Evolutionary conservation across 1,140 invertebrate species (phyloP), one percentile per base, ranked within the genome.

Genomic region (Trinorchestia longiramus): DNA sequence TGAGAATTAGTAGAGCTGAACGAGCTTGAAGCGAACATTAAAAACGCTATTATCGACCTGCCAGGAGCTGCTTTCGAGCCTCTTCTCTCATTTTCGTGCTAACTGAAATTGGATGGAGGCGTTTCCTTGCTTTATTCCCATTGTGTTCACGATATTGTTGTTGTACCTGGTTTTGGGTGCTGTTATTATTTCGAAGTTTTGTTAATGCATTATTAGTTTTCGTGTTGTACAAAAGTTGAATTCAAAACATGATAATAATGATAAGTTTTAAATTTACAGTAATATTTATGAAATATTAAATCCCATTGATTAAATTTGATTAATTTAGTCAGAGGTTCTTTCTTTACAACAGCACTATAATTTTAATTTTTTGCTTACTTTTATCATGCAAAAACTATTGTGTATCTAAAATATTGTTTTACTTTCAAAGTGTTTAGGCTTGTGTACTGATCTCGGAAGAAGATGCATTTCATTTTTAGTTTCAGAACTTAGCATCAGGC

Each of bases 21-120:
- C 88, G 88, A 90, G 88, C 88, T 90, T 90, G 92, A 8, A 94
- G 43, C 43, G 43, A 94, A 43, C 44, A 45, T 94, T 43, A 94
- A 94, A 94, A 94, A 94, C 92, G 92, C 41, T 94, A 94, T 94
- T 94, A 94, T 94, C 43, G 92, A 47, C 19, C 40, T 94, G 19
- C 40, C 92, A 47, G 43, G 44, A 17, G 23, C 44, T 94, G 43
- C 90, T 90, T 77, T 77, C 62, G 62, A 91, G 88, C 88, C 43
- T 23, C 88, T 91, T 28, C 4, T 91, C 28, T 44, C 41, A 43
- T 44, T 91, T 42, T 42, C 43, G 11, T 36, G 43, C 11, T 42
- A 3, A 3, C 88, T 44, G 11, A 91, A 42, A 91, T 91, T 91
- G 88, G 88, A 23, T 44, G 88, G 41, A 42, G 41, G 15, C 28